phyloP scores from a whole-genome alignment of 2,888 invertebrate genomes.

The Lordiphosa fenestrarum region DNA sequence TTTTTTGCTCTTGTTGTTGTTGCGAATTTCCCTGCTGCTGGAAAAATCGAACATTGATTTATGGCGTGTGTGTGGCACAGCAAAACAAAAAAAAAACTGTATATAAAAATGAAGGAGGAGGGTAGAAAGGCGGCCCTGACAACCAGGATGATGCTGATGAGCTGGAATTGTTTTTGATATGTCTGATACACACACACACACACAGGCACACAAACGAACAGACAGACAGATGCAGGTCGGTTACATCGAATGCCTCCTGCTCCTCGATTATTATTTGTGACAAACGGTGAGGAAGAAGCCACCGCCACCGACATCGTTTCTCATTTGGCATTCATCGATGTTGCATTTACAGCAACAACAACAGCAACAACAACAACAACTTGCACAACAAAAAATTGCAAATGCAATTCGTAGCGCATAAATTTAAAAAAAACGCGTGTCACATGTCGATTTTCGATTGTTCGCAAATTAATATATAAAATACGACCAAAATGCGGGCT shows the following conservation, averaged over 20 bases:
- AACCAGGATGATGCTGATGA: conserved; percentile 72
- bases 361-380: conserved; percentile 22
- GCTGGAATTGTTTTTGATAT: conserved; percentile 71
- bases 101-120: conserved; percentile 34
- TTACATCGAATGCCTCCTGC: conserved; percentile 34
- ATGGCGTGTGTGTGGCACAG: conserved; percentile 64
- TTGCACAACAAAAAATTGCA: conserved; percentile 39
- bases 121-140: conserved; percentile 30
- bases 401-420: conserved; percentile 76
- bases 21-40: conserved; percentile 69
- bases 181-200: conserved; percentile 36
- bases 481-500: conserved; percentile 9
- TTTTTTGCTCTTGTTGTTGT: conserved; percentile 38
- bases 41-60: conserved; percentile 77
- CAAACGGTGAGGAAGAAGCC: conserved; percentile 37
- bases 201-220: conserved; percentile 23
- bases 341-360: conserved; percentile 46
- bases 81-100: conserved; percentile 17
- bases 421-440: conserved; percentile 76
- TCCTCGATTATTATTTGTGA: conserved; percentile 65
- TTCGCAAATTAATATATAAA: conserved; percentile 78
- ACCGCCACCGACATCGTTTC: conserved; percentile 11
- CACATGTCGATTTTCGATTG: conserved; percentile 78
- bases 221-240: conserved; percentile 43
- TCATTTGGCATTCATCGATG: conserved; percentile 61